Conservation (phyloP, 2,888 invertebrate species). For the Exocentrus adspersus region DNA sequence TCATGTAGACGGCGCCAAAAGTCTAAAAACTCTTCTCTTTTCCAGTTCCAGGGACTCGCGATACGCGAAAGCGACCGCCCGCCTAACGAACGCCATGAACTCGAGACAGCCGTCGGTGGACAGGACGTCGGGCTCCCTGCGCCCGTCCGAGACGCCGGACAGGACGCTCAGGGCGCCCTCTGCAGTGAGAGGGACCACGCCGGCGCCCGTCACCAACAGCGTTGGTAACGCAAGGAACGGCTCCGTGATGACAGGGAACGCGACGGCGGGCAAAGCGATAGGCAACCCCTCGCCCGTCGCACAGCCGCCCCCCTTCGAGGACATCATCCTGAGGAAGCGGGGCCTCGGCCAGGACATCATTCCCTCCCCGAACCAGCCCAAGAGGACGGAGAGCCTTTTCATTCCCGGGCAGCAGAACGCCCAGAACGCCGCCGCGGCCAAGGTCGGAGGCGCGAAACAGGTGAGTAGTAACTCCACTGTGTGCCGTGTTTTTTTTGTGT, state of each 20-base stretch:
- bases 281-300: constrained; percentile 60
- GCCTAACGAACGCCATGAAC: constrained; percentile 66
- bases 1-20: too few relatives aligned
- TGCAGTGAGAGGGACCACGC: constrained; percentile 67
- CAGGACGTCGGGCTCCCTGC: constrained; percentile 58
- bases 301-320: constrained; percentile 79
- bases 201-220: constrained; percentile 55
- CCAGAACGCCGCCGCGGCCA: constrained; percentile 61
- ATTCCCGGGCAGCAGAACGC: constrained; percentile 67
- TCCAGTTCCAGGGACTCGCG: constrained; percentile 58
- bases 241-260: constrained; percentile 70
- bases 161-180: constrained; percentile 69
- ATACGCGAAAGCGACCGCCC: constrained; percentile 76
- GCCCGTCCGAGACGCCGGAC: constrained; percentile 61
- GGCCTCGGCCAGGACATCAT: constrained; percentile 89
- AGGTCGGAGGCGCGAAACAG: constrained; percentile 37
- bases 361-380: constrained; percentile 87
- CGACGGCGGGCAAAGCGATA: background rate
- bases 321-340: constrained; percentile 81
- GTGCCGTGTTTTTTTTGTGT: too few relatives aligned
- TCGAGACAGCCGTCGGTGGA: constrained; percentile 85
- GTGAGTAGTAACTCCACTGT: too few relatives aligned
- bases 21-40: too few relatives aligned
- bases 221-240: constrained; percentile 71
- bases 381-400: constrained; percentile 90